These are phyloP conservation scores for Propithecus coquereli DNA, from an alignment of 2,113 vertebrate genomes.

Conservation along the genomic window DNA sequence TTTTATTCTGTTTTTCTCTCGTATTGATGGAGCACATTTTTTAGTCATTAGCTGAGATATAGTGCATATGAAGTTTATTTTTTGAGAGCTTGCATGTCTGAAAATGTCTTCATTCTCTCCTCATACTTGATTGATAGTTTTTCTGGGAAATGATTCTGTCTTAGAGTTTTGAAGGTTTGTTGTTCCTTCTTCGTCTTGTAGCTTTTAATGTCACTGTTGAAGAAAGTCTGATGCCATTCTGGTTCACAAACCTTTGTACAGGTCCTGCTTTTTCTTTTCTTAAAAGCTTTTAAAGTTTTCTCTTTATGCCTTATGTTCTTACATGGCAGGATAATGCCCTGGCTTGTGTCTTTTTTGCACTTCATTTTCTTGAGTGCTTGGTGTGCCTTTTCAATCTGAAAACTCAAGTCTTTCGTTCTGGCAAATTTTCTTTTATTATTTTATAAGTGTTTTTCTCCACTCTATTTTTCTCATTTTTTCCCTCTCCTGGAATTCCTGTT, in stretches of 20 bases:
- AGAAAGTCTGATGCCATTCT: background rate
- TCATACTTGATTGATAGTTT: constrained; percentile 36
- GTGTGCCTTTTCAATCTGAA: background rate
- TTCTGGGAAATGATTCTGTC: background rate
- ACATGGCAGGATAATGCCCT: background rate
- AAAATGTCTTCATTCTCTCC: constrained; percentile 31
- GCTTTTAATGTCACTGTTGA: background rate
- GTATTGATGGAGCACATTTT: background rate
- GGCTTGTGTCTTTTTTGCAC: background rate
- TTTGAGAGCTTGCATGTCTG: background rate
- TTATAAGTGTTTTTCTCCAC: background rate
- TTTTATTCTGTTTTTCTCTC: background rate
- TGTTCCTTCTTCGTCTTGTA: background rate
- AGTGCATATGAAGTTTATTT: background rate
- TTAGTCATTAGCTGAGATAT: background rate
- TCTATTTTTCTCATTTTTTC: background rate
- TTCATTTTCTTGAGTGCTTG: background rate
- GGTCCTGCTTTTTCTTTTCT: background rate
- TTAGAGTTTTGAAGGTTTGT: background rate
- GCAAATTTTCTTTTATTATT: background rate
- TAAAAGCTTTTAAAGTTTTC: background rate
- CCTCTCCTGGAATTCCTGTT: background rate
- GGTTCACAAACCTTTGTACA: background rate
- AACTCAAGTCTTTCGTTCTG: background rate
- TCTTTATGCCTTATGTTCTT: background rate